Base-by-base conservation (phyloP, 2,797 vertebrate species). In the Onychomys arenicola region DNA sequence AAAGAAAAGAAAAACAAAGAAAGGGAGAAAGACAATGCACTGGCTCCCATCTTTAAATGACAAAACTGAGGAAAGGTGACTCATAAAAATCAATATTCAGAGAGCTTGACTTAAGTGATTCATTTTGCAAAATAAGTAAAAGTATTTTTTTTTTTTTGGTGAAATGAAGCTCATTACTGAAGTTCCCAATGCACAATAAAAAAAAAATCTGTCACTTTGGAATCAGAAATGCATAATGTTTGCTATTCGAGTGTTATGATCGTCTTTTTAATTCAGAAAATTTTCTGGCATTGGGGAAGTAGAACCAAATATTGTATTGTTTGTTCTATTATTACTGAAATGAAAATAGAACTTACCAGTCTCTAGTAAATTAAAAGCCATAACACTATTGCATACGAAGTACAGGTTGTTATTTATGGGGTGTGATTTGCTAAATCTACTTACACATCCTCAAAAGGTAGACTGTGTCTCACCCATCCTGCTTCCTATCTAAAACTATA, bases 31-130 rank as follows among this genome's bases (percentile, higher is more conserved):
- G 9, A 19, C 49, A 67, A 34, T 32, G 81, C 89, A 63, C 0
- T 0, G 63, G 59, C 5, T 65, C 34, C 1, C 32, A 8, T 55
- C 5, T 85, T 85, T 55, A 78, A 85, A 16, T 37, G 43, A 7
- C 27, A 71, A 76, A 76, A 78, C 2, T 17, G 27, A 81, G 32
- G 52, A 37, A 73, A 12, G 76, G 75, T 40, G 40, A 61, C 1
- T 55, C 75, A n/a, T 59, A 59, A 82, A 82, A 52, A 29, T 67
- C 3, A 65, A 92, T 69, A 17, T 46, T 91, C 2, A 78, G 14
- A 75, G 13, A 75, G 29, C 11, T 92, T 82, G 29, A 78, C 92
- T 82, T 12, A 96, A 46, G 12, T 94, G 3, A 16, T 89, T 95
- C 90, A 75, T 43, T 94, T 90, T 65, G 8, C 27, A n/a, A 49